phyloP scores from a whole-genome alignment of 2,888 invertebrate genomes.

The Drosophila greeni region DNA sequence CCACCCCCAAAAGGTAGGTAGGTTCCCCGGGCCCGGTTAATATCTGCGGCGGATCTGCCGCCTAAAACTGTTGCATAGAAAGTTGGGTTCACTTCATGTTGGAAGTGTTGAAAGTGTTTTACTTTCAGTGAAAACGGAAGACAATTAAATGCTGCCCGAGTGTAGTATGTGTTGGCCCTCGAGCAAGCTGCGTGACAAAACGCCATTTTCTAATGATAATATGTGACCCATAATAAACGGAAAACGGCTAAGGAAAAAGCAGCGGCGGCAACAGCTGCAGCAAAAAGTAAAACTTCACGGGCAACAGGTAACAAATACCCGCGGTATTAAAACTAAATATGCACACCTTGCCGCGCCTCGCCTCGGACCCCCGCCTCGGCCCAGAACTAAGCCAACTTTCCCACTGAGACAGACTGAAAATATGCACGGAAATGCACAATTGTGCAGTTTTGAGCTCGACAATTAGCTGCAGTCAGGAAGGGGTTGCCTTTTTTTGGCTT shows the following conservation, averaged over 20 bases:
- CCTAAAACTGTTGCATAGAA: constrained; percentile 49
- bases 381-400: constrained; percentile 7
- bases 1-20: constrained; percentile 41
- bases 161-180: constrained; percentile 20
- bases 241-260: constrained; percentile 40
- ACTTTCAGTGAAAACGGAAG: constrained; percentile 42
- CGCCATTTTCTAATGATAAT: constrained; percentile 77
- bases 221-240: constrained; percentile 70
- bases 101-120: constrained; percentile 49
- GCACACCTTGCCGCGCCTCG: constrained; percentile 43
- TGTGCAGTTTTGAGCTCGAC: constrained; percentile 72
- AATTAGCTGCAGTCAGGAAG: constrained; percentile 74
- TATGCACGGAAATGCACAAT: constrained; percentile 78
- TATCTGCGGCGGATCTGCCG: constrained; percentile 28
- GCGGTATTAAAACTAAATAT: constrained; percentile 73
- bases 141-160: constrained; percentile 32
- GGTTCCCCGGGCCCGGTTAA: not conserved
- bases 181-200: constrained; percentile 75
- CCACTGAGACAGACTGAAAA: constrained; percentile 59
- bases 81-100: constrained; percentile 30
- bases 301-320: constrained; percentile 75
- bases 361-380: not conserved
- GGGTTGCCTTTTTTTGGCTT: constrained; percentile 65
- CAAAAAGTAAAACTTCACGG: constrained; percentile 59
- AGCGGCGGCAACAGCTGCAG: constrained; percentile 50